phyloP scores from a whole-genome alignment of 2,888 invertebrate species.

The Teleogryllus oceanicus region DNA sequence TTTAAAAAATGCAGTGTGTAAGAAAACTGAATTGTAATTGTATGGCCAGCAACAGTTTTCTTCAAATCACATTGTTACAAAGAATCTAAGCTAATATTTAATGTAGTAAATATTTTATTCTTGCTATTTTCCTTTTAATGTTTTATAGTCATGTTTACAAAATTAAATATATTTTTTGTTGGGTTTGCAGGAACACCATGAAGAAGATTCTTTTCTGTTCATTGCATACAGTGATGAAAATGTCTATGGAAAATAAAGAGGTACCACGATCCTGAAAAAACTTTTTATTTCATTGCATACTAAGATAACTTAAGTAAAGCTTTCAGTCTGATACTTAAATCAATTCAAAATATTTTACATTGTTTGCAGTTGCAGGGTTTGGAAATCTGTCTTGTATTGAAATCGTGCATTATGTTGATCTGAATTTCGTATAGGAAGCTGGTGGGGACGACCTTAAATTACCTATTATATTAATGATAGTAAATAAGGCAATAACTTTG shows the following conservation, averaged over 20 bases:
- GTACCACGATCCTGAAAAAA: not conserved
- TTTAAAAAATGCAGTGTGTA: no score
- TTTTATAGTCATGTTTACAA: no score
- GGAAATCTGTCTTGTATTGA: not conserved
- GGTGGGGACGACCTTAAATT: not conserved
- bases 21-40: no score
- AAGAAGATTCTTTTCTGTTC: conserved; percentile 98
- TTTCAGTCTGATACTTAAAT: conserved; percentile 2
- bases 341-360: not conserved
- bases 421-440: not conserved
- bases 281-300: not conserved
- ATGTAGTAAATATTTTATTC: no score
- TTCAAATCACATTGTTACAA: no score
- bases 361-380: not conserved
- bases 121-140: no score
- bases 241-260: conserved; percentile 71
- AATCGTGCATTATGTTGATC: not conserved
- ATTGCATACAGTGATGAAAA: conserved; percentile 99
- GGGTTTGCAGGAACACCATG: conserved; percentile 82
- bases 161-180: not conserved
- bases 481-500: not conserved
- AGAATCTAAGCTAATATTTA: no score
- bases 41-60: no score
- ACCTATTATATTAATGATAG: not conserved
- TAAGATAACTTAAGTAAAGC: not conserved